phyloP scores from a whole-genome alignment of 2,113 vertebrate genomes.

The Actenoides lindsayi region DNA sequence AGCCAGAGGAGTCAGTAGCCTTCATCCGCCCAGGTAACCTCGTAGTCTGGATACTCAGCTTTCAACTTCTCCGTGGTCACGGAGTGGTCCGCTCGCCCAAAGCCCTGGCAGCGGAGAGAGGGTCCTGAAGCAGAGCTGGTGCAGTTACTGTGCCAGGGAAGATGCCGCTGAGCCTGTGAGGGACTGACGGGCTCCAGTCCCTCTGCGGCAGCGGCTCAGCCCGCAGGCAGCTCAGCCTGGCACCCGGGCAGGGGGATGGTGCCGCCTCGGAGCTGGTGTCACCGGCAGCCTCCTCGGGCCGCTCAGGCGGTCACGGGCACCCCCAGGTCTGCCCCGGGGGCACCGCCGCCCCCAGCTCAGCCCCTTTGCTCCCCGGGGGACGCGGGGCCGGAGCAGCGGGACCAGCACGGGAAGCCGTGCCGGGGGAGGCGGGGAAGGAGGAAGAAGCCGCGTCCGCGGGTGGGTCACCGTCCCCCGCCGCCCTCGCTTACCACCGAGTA shows the following conservation, averaged over 20 bases:
- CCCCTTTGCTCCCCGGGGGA: neutral
- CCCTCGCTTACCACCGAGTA: conserved; percentile 87
- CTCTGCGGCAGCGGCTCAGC: rapidly evolving
- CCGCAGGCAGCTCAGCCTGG: rapidly evolving
- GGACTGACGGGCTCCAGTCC: rapidly evolving
- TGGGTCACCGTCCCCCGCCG: neutral
- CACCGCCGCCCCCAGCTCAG: rapidly evolving
- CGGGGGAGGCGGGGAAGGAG: too few species aligned
- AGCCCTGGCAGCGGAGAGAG: conserved; percentile 81
- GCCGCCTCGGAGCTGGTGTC: neutral
- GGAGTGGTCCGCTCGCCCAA: conserved; percentile 88
- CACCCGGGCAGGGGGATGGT: too few species aligned
- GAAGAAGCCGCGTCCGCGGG: neutral
- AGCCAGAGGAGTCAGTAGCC: conserved; percentile 82
- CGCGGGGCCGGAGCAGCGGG: rapidly evolving
- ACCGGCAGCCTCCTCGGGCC: neutral
- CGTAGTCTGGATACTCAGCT: conserved; percentile 83
- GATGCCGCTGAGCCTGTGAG: rapidly evolving
- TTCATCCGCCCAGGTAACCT: conserved; percentile 92
- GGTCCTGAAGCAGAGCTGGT: neutral
- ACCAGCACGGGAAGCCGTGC: rapidly evolving
- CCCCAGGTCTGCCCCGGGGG: too few species aligned
- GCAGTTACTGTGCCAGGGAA: rapidly evolving
- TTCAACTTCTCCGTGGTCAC: conserved; percentile 89
- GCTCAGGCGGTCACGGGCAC: neutral